phyloP scores from a whole-genome alignment of 1,140 invertebrate genomes.

The Drosophila insularis region DNA sequence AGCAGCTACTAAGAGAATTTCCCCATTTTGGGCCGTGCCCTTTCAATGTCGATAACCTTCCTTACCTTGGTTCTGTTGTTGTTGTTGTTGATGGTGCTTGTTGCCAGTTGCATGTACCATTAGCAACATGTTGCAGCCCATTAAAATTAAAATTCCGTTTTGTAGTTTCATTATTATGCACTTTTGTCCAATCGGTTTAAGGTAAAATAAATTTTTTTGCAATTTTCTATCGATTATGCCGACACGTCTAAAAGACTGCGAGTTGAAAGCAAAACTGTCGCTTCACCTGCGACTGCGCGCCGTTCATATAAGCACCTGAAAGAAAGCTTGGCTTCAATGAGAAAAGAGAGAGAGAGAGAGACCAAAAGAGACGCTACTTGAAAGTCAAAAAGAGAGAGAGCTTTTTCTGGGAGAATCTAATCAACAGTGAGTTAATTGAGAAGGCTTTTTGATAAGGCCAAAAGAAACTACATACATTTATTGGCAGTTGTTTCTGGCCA shows the following conservation, averaged over 20 bases:
- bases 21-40: constrained; percentile 29
- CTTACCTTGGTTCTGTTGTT: constrained; percentile 65
- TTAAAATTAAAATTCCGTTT: constrained; percentile 49
- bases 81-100: constrained; percentile 54
- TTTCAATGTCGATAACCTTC: constrained; percentile 26
- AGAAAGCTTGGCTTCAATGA: constrained; percentile 5
- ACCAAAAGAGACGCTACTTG: background rate
- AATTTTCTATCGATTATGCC: constrained; percentile 6
- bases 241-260: constrained; percentile 50
- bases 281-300: constrained; percentile 47
- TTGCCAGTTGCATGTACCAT: constrained; percentile 44
- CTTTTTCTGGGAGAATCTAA: constrained; percentile 35
- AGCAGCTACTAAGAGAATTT: constrained; percentile 34
- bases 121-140: constrained; percentile 49
- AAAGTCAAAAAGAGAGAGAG: background rate
- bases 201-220: constrained; percentile 15
- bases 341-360: constrained; percentile 11
- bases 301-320: constrained; percentile 63
- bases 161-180: constrained; percentile 55
- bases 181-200: constrained; percentile 11
- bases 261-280: constrained; percentile 63
- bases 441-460: constrained; percentile 37
- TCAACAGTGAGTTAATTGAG: constrained; percentile 31
- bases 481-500: constrained; percentile 22
- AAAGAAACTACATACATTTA: constrained; percentile 20